Percentiles rank a stretch among this genome's conserved stretches.
These are phyloP conservation scores for Lasius fuliginosus DNA, from an alignment of 2,888 invertebrate genomes.

Conservation along the genomic window DNA sequence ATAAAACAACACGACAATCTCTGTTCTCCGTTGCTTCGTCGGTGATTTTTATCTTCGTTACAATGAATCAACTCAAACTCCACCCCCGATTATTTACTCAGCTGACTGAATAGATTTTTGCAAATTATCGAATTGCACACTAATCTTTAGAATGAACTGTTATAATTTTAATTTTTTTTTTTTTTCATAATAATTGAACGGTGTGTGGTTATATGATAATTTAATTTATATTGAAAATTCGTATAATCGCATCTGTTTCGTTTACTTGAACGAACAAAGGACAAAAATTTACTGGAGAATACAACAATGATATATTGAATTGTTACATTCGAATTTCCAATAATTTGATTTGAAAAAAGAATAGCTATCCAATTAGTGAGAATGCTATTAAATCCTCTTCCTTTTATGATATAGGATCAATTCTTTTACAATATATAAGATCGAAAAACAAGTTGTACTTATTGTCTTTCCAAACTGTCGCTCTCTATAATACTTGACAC, in stretches of 20 bases:
- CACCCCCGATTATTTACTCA: neutral
- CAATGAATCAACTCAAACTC: constrained; percentile 18
- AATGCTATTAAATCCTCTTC: constrained; percentile 25
- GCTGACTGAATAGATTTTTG: neutral
- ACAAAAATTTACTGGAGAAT: constrained; percentile 30
- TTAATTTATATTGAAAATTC: no score
- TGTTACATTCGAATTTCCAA: constrained; percentile 5
- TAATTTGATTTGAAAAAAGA: neutral
- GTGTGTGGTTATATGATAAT: no score
- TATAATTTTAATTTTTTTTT: no score
- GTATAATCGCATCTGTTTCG: neutral
- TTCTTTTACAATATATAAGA: neutral
- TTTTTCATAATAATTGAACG: no score
- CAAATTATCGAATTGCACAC: neutral
- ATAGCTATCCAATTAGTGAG: neutral
- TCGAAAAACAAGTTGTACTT: neutral
- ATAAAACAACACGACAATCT: constrained; percentile 1
- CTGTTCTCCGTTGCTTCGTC: neutral
- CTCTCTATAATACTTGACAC: constrained; percentile 23
- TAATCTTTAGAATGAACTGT: neutral
- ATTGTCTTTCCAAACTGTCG: neutral
- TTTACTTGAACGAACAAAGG: neutral
- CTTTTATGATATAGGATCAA: neutral
- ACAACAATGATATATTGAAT: constrained; percentile 6
- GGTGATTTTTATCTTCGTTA: constrained; percentile 18